Base-by-base conservation (phyloP, 2,797 vertebrate species). In the Nasua narica region DNA sequence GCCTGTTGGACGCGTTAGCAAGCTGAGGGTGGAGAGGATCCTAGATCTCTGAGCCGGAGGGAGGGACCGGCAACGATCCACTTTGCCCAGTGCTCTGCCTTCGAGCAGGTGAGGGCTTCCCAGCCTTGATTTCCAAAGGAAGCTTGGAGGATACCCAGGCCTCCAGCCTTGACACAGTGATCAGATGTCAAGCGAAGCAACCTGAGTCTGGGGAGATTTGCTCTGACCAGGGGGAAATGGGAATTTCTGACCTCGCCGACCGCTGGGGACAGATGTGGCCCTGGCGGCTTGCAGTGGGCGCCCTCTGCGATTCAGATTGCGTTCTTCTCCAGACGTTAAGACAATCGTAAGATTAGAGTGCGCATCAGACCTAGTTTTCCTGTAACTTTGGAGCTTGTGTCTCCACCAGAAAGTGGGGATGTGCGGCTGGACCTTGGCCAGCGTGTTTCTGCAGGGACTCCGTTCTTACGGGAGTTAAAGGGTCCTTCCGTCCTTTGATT, bases 261-360 rank as follows among this genome's bases (percentile, higher is more conserved):
- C 5, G 7, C 14, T 11, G 1, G 37, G 27, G 37, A 35, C 5
- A 5, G 37, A 15, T 14, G 9, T 4, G 40, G 32, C 18, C 0
- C 27, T 2, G 12, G 25, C 7, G 32, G 7, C 23, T 70, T 5
- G 21, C 2, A 2, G 32, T 48, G 21, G 11, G 21, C 10, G 3
- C 56, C 21, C 65, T 43, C 58, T 85, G 13, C 48, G 5, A 2
- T 65, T 79, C 69, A 37, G n/a, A 18, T 65, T 18, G 56, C 9
- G 1, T 50, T 14, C 35, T 76, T 52, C 58, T 35, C 56, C 43
- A 50, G 10, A 18, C 16, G 10, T n/a, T 35, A n/a, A 50, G 70
- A 54, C 25, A 32, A 52, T 52, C 43, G 25, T 27, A 54, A 65
- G 46, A n/a, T 25, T 29, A 32, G 67, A 19, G 32, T 67, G 35